Evolutionary conservation across 2,113 vertebrate species (phyloP), one percentile per base, ranked within the genome.

Genomic region (Leptosomus discolor): DNA sequence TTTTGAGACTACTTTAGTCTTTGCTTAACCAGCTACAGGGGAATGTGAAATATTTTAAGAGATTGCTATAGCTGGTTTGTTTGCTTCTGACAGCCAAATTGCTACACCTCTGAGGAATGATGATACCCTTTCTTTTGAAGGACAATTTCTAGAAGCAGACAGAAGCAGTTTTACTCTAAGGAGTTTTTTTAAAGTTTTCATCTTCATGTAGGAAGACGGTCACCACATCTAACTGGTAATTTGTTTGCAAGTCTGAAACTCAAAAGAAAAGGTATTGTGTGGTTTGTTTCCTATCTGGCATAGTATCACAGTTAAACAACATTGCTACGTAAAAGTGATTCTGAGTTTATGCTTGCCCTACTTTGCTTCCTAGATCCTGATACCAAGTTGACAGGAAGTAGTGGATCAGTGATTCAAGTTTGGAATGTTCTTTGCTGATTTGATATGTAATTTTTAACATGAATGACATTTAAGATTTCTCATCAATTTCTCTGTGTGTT

Each of bases 31-130:
- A 8, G 58, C 54, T 93, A 70, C 63, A 91, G 57, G 91, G 54
- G 69, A 95, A 96, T 20, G 63, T 96, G 82, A 90, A 89, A 23
- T 88, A 81, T 81, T 89, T 88, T 94, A 84, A 51, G 77, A 80
- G 88, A 71, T 56, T 79, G 45, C 87, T 88, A 3, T 83, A 67
- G 79, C 70, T 89, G 85, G 10, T 90, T 80, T 92, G 54, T 92
- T 78, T 29, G 4, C 78, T 88, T 85, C 73, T 93, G 43, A 34
- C 67, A 73, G 83, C 91, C 54, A 56, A 37, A 71, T 45, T 91
- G 71, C 53, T 36, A 9, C 51, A n/a, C 37, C 37, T 83, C 71
- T 91, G 88, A 93, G 92, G 90, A 90, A 64, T 86, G 26, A 27
- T 61, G 37, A 51, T 91, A n/a, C 11, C 78, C n/a, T 75, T 95